These are phyloP conservation scores for Stictonetta naevosa DNA, from an alignment of 2,113 vertebrate species.

Conservation along the genomic window DNA sequence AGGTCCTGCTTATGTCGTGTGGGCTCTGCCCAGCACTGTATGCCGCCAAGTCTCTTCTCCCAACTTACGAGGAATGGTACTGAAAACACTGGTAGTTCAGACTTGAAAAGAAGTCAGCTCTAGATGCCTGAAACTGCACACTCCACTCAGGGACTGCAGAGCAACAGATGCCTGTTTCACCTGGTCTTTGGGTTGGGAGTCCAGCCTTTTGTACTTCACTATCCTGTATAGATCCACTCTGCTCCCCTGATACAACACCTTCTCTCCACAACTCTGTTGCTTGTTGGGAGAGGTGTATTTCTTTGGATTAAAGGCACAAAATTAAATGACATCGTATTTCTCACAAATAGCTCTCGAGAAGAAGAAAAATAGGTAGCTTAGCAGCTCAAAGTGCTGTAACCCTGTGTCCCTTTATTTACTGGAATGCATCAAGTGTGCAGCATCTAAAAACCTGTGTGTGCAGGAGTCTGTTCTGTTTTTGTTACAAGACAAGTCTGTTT, in stretches of 20 bases:
- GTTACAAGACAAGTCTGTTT: not conserved
- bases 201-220: not conserved
- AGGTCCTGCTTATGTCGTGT: not conserved
- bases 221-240: not conserved
- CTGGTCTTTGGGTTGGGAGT: not conserved
- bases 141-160: not conserved
- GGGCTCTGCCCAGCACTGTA: not conserved
- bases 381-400: not conserved
- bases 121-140: not conserved
- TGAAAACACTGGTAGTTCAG: not conserved
- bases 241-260: not conserved
- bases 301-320: not conserved
- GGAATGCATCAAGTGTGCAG: not conserved
- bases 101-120: not conserved
- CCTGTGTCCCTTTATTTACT: not conserved
- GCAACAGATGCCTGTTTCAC: not conserved
- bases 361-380: not conserved
- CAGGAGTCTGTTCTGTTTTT: too few relatives aligned
- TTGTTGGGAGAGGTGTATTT: not conserved
- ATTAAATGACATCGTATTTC: not conserved
- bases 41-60: not conserved
- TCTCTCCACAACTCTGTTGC: not conserved
- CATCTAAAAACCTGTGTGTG: not conserved
- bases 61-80: not conserved
- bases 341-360: not conserved